Evolutionary conservation across 2,113 vertebrate species (phyloP).

Genomic region (Zosterops lateralis): DNA sequence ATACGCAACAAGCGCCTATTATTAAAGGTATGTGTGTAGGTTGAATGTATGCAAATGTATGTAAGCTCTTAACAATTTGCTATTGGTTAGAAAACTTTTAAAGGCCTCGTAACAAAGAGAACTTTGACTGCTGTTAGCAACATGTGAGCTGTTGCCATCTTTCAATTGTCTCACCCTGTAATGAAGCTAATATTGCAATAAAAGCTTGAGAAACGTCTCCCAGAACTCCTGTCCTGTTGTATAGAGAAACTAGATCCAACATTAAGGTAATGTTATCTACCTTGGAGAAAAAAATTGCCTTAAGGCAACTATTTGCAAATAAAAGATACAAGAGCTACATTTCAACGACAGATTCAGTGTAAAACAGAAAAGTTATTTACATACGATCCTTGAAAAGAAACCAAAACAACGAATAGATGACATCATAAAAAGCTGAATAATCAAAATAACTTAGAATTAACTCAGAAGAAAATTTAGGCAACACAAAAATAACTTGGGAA

Average conservation of each 20-base stretch:
- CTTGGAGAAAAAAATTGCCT: neutral
- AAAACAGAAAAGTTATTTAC: neutral
- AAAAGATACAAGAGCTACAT: neutral
- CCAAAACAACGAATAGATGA: neutral
- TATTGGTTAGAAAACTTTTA: neutral
- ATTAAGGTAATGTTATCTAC: neutral
- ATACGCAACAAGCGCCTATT: neutral
- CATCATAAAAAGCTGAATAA: neutral
- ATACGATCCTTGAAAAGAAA: neutral
- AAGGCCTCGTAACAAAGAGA: neutral
- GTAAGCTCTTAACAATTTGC: neutral
- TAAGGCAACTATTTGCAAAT: neutral
- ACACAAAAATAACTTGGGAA: neutral
- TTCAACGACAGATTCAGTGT: neutral
- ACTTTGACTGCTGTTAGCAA: neutral
- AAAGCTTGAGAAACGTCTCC: neutral
- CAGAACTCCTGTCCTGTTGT: neutral
- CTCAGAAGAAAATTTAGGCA: neutral
- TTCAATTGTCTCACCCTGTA: neutral
- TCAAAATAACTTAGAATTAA: neutral
- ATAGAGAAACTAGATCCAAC: neutral
- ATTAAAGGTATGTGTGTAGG: neutral
- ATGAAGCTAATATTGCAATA: neutral
- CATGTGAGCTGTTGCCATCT: neutral
- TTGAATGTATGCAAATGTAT: neutral